Conservation (phyloP, 2,888 invertebrate species). For the Anticlea derivata region DNA sequence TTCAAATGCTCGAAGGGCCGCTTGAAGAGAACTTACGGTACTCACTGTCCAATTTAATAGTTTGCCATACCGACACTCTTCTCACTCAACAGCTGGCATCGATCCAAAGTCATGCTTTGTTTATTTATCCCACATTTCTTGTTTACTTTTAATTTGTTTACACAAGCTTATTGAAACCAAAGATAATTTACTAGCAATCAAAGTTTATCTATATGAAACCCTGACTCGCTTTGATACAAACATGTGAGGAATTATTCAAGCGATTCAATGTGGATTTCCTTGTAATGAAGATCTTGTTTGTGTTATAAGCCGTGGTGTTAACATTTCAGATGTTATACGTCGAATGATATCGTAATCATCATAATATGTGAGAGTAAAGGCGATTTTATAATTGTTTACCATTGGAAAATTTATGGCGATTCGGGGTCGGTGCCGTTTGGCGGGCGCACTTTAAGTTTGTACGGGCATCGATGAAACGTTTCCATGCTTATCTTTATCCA, state of each 20-base stretch:
- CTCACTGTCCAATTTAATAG: constrained; percentile 23
- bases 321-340: constrained; percentile 1
- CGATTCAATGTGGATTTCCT: constrained; percentile 22
- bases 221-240: too few relatives aligned
- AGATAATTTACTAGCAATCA: constrained; percentile 27
- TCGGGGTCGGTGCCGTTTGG: background rate
- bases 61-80: constrained; percentile 28
- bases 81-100: constrained; percentile 38
- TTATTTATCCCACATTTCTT: constrained; percentile 24
- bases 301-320: background rate
- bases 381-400: constrained; percentile 4
- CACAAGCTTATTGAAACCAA: constrained; percentile 36
- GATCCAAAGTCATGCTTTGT: constrained; percentile 37
- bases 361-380: constrained; percentile 4
- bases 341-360: constrained; percentile 8
- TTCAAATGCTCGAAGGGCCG: too few relatives aligned
- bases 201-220: too few relatives aligned
- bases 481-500: too few relatives aligned
- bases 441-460: too few relatives aligned
- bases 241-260: too few relatives aligned
- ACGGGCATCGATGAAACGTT: background rate
- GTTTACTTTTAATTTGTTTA: constrained; percentile 43
- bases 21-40: background rate
- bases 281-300: constrained; percentile 4
- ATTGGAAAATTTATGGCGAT: background rate